Evolutionary conservation across 2,113 vertebrate genomes (phyloP), one percentile per base, ranked within the genome.

Genomic region (Phalacrocorax brasilianus): DNA sequence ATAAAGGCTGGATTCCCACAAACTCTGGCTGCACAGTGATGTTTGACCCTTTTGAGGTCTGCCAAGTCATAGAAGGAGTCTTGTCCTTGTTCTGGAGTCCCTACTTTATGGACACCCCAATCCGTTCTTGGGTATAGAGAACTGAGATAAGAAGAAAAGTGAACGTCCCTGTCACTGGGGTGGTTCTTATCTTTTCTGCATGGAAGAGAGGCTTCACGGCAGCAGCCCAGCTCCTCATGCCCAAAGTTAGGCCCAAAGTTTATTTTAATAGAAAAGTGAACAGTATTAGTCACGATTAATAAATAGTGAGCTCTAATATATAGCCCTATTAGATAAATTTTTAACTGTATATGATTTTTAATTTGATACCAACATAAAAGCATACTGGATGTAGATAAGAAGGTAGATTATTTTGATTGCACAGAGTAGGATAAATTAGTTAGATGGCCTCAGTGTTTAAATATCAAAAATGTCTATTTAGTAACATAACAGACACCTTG

Each of bases 131-230:
- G 3, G 15, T 42, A n/a, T 2, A 49, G 20, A 76, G 20, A 8
- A 49, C 17, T 45, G 9, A 65, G 22, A 55, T 12, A 76, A 83
- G 49, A 68, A 56, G 40, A 78, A 38, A 85, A 70, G 4, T 19
- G 17, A 38, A 11, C 0, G 1, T 52, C 45, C 22, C 11, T 61
- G 20, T 52, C 12, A 38, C 21, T 45, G 6, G 3, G 2, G 7
- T 56, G 18, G 21, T 53, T 91, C 33, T 87, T 84, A 14, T 14
- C 6, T 66, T 89, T 81, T 59, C 33, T 49, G 18, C 4, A 2
- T 30, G 8, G 2, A 91, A 94, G 27, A 55, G 6, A 35, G 23
- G 10, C 11, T 70, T 61, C 50, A 52, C 70, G 49, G 38, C 30
- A 73, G 15, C 70, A 35, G 10, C 18, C 40, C 68, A 38, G 15